Evolutionary conservation across 64 coral and sea anemone genomes (phyloP).

Genomic region (Dendrophyllia cribrosa): DNA sequence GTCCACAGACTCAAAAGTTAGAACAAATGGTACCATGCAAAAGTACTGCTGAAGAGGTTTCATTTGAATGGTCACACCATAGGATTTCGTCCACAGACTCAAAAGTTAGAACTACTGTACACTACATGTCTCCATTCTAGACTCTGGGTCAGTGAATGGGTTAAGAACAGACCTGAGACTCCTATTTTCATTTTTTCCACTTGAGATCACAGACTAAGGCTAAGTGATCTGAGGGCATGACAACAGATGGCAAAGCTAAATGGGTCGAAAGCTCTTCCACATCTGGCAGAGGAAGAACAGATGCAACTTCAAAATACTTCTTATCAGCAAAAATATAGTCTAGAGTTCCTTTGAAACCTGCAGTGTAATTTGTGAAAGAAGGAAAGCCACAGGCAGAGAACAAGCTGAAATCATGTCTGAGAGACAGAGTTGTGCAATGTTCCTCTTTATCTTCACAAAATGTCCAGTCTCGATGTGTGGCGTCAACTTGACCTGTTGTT

Average conservation of each 20-base stretch:
- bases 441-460: conserved; percentile 78
- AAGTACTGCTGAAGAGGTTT: too few species aligned
- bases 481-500: conserved; percentile 45
- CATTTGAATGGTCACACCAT: too few species aligned
- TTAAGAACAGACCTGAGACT: too few species aligned
- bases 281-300: conserved; percentile 85
- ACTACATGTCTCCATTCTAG: too few species aligned
- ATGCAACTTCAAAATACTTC: conserved; percentile 76
- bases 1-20: too few species aligned
- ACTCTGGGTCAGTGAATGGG: too few species aligned
- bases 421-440: conserved; percentile 73
- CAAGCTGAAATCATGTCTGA: conserved; percentile 67
- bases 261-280: conserved; percentile 77
- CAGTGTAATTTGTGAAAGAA: conserved; percentile 89
- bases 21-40: too few species aligned
- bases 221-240: conserved; percentile 96
- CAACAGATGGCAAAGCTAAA: conserved; percentile 87
- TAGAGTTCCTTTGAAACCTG: conserved; percentile 80
- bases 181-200: conserved; percentile 56
- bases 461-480: conserved; percentile 81
- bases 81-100: too few species aligned
- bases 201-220: conserved; percentile 96
- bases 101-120: too few species aligned
- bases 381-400: conserved; percentile 73
- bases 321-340: conserved; percentile 95